Conservation (phyloP, 2,113 vertebrate species). For the Toxotes chatareus region DNA sequence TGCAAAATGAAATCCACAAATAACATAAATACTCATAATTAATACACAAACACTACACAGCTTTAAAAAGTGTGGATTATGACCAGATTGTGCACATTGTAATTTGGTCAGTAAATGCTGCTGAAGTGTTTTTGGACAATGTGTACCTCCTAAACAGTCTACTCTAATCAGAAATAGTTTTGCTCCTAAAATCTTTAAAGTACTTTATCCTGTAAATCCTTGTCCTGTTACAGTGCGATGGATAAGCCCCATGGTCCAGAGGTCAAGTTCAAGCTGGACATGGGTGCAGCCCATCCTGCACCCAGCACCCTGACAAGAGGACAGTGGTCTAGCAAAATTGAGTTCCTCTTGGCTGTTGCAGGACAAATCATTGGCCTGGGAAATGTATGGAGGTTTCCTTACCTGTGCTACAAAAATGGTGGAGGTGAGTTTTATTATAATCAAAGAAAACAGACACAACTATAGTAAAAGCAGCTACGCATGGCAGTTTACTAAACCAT, state of each 20-base stretch:
- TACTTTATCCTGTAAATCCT: not conserved
- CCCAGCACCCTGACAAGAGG: slow-evolving; percentile 64
- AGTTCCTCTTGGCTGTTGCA: slow-evolving; percentile 85
- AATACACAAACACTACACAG: not conserved
- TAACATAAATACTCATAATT: not conserved
- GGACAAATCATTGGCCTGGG: slow-evolving; percentile 87
- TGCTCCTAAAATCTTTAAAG: not conserved
- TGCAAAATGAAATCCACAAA: not conserved
- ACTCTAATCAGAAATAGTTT: not conserved
- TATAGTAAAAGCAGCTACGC: not conserved
- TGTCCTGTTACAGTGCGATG: slow-evolving; percentile 72
- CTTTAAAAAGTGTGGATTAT: not conserved
- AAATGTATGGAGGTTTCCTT: slow-evolving; percentile 87
- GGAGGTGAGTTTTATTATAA: slow-evolving; percentile 76
- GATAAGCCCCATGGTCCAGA: slow-evolving; percentile 58
- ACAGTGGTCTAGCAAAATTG: slow-evolving; percentile 85
- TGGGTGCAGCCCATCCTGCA: not conserved
- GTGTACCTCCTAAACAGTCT: not conserved
- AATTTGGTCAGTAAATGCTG: no score
- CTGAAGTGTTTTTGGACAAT: not conserved
- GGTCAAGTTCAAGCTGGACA: slow-evolving; percentile 65
- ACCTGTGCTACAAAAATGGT: slow-evolving; percentile 88
- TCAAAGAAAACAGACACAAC: not conserved
- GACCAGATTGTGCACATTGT: not conserved
- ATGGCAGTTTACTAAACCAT: no score